Evolutionary conservation across 1,140 invertebrate species (phyloP), one percentile per base, ranked within the genome.

Genomic region (Plectrocnemia conspersa): DNA sequence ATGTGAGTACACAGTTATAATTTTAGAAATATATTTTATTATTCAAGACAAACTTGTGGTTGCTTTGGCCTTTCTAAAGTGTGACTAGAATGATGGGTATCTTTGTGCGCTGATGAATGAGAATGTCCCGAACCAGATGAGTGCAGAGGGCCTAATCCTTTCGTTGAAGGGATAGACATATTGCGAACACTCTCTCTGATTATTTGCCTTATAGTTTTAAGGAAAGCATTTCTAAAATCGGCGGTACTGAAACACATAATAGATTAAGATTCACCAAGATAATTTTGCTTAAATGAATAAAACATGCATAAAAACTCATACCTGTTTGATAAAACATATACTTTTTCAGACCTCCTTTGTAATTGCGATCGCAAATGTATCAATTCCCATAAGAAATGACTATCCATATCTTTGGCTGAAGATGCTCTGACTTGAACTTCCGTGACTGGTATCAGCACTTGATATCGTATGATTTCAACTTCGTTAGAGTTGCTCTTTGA

Each of bases 241-340:
- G 85, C 85, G 22, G 93, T 95, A 71, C 93, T 95, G 71, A 68
- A 53, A 13, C 18, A 40, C 6, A 38, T 10, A 52, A 21, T 47
- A n/a, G n/a, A n/a, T n/a, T n/a, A n/a, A n/a, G n/a, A n/a, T n/a
- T 2, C 13, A 45, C 4, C 11, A 42, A 42, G 21, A 25, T 27
- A 27, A 45, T 27, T 45, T n/a, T 42, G 2, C 6, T 7, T 29
- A 13, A 15, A 40, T 13, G 21, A 10, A 13, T 15, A 9, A 40
- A 13, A 40, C 21, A 16, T n/a, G n/a, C n/a, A 16, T 22, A 3
- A 24, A 3, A 11, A 52, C 64, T 67, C n/a, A n/a, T 68, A 93
- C 89, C 89, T 93, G 76, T 97, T 98, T 7, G 93, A 95, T 56
- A 98, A 80, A 60, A 97, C 91, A 69, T 97, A 98, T 56, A 97